A percentile compares a stretch with the other conserved stretches of the same genome.
Evolutionary conservation across 2,888 invertebrate genomes (phyloP).

Genomic region (Diarsia rubi): DNA sequence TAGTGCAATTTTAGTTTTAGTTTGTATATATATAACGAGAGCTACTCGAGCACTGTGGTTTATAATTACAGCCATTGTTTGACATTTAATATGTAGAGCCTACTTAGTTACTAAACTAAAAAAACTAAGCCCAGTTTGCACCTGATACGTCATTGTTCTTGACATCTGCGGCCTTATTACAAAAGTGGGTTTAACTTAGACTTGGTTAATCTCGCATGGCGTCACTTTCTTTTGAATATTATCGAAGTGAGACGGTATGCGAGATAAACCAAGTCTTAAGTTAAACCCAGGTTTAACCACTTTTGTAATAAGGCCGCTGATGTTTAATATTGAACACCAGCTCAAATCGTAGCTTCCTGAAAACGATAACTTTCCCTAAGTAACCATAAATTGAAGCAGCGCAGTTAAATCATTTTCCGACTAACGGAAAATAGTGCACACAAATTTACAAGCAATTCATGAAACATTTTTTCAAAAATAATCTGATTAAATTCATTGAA

Average conservation of each 20-base stretch:
- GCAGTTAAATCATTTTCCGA: no score
- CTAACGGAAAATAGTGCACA: not conserved
- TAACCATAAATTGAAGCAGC: not conserved
- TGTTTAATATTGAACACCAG: not conserved
- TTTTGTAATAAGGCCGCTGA: no score
- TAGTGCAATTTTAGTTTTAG: slow-evolving; percentile 10
- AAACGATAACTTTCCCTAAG: not conserved
- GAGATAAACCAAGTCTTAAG: no score
- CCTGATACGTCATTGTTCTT: not conserved
- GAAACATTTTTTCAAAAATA: not conserved
- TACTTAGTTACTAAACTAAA: not conserved
- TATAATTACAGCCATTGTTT: not conserved
- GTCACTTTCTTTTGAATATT: no score
- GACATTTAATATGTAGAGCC: not conserved
- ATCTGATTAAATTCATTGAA: not conserved
- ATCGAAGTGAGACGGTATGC: no score
- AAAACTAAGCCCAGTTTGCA: not conserved
- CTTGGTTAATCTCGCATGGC: no score
- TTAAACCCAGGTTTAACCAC: no score
- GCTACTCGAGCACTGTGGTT: not conserved
- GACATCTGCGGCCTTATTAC: no score
- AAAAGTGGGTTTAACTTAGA: no score
- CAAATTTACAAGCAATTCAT: no score
- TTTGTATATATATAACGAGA: not conserved
- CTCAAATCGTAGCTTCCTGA: not conserved